Base-by-base conservation (phyloP, 2,888 invertebrate genomes). In the Lithophane semibrunnea region DNA sequence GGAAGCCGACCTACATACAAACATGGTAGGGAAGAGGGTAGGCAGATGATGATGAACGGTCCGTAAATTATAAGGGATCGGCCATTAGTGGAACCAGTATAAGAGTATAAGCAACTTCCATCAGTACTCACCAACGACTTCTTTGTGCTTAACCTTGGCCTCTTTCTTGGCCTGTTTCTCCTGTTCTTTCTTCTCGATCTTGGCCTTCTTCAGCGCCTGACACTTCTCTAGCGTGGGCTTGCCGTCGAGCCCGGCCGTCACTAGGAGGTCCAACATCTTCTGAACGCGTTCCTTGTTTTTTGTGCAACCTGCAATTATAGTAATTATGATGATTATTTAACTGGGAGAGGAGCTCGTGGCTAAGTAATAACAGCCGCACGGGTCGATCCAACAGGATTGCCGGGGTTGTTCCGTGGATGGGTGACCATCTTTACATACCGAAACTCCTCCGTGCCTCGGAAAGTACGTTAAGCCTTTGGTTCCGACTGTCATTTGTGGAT, bases 221-320 rank as follows among this genome's bases (percentile, higher is more conserved):
- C 97, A 97, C 89, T 95, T 95, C 84, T 97, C 97, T 29, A 96
- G 65, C 64, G 97, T 95, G 47, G 97, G 97, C 84, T 96, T 96
- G n/a, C 97, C 97, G n/a, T 96, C 96, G 3, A 97, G 87, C 0
- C 97, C 97, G 21, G 96, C 96, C 10, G 92, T 92, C 0, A 90
- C 90, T 3, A 97, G 90, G 0, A 97, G 88, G 21, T 96, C 96
- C 81, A 95, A 75, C 95, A 97, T 96, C 85, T 96, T 96, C 72
- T 93, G 94, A 4, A 96, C 97, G 18, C 97, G 95, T 83, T 97
- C 97, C 80, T 97, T 97, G 88, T 97, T 97, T 86, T 97, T 97
- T 84, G 96, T 97, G 90, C 97, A 97, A 75, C 96, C 97, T 97
- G 90, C 1, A 67, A 54, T 61, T 29, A 29, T 9, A 58, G 65